Evolutionary conservation across 1,140 invertebrate genomes (phyloP).

Genomic region (Asbolus verrucosus): DNA sequence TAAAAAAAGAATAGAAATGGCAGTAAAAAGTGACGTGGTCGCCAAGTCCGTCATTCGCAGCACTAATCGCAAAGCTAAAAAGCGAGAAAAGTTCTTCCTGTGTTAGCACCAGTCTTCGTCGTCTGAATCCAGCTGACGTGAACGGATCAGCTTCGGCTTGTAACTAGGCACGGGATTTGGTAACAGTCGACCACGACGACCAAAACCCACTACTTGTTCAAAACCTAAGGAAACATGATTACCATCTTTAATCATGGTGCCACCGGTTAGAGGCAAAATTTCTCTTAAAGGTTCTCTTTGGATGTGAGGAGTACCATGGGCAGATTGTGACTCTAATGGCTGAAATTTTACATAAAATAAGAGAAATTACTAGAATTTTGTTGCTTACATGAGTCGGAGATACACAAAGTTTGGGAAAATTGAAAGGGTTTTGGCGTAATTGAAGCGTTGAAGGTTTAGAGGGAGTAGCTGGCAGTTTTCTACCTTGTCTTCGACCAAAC

Average conservation of each 20-base stretch:
- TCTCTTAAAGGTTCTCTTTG: constrained; percentile 62
- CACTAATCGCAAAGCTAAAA: constrained; percentile 42
- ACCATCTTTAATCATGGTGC: constrained; percentile 64
- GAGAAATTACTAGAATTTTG: constrained; percentile 1
- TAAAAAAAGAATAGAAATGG: no score
- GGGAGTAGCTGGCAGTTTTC: constrained; percentile 87
- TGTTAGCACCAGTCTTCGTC: constrained; percentile 91
- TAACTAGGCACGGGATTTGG: constrained; percentile 87
- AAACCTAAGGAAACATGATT: constrained; percentile 77
- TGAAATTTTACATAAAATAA: constrained; percentile 38
- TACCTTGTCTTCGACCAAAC: constrained; percentile 77
- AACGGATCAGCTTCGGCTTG: constrained; percentile 76
- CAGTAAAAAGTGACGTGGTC: no score
- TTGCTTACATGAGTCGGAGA: constrained; percentile 84
- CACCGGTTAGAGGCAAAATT: constrained; percentile 51
- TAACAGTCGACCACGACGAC: constrained; percentile 82
- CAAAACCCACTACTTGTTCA: constrained; percentile 88
- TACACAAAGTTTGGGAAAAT: constrained; percentile 92
- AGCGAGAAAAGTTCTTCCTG: constrained; percentile 72
- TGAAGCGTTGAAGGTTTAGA: constrained; percentile 90
- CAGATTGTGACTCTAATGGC: constrained; percentile 61
- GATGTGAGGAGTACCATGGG: constrained; percentile 61
- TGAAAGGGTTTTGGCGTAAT: constrained; percentile 82
- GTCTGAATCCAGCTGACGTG: constrained; percentile 83
- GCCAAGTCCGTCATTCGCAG: neutral